Evolutionary conservation across 2,888 invertebrate species (phyloP), one percentile per base, ranked within the genome.

Genomic region (Drosophila limbata): DNA sequence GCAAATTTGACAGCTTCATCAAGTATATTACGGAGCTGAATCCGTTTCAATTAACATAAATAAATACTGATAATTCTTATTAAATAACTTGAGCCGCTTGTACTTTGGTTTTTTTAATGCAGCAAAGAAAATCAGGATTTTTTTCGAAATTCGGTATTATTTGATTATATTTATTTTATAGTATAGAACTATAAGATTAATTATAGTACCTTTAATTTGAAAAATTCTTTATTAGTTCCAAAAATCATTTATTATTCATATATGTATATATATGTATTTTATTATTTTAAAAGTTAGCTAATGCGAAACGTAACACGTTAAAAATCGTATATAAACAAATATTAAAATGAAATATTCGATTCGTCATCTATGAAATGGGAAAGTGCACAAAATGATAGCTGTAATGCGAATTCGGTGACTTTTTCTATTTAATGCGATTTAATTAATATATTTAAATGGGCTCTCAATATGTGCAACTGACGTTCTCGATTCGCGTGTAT

Each of bases 71-170:
- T 39, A 60, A 15, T 40, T 33, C 35, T 35, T 33, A 28, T 28
- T 19, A 35, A 25, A 55, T 47, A 56, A 67, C 42, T 74, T 88
- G 84, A 84, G 31, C 88, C 89, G 86, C 65, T 11, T 61, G 8
- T 9, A 71, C 64, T 81, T 88, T 88, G 66, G 83, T 88, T 88
- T 81, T 69, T 47, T 28, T 25, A 71, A 73, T 37, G 21, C 39
- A 15, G 21, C 64, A 60, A 55, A 84, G 74, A 77, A 81, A n/a
- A n/a, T n/a, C n/a, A n/a, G n/a, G n/a, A n/a, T n/a, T n/a, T n/a
- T n/a, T n/a, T n/a, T n/a, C n/a, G n/a, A n/a, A n/a, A n/a, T n/a
- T n/a, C n/a, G n/a, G 28, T 9, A 8, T 8, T 28, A 10, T 31
- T 31, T 31, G 10, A 31, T 10, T 3, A 3, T 3, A 5, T 35